phyloP scores from a whole-genome alignment of 2,797 vertebrate species.

The Acanthurus tractus region DNA sequence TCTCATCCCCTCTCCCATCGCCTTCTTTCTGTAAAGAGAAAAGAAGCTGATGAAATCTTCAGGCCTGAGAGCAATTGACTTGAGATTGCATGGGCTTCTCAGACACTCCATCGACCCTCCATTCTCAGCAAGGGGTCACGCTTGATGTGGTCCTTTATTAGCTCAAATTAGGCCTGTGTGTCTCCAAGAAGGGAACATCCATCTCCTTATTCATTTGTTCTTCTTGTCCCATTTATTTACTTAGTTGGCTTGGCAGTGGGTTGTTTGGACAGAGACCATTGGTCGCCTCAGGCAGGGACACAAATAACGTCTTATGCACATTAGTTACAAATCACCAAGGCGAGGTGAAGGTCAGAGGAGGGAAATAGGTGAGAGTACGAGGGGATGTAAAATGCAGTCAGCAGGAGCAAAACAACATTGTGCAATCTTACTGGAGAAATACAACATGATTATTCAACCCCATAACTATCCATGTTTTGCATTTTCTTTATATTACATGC shows the following conservation, averaged over 20 bases:
- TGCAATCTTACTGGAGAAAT: constrained; percentile 4
- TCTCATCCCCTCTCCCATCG: constrained; percentile 20
- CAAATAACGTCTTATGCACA: constrained; percentile 74
- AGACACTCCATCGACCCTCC: constrained; percentile 70
- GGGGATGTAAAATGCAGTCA: constrained; percentile 16
- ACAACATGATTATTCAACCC: neutral
- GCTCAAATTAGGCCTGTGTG: constrained; percentile 79
- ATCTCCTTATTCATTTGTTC: constrained; percentile 78
- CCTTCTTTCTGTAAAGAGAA: constrained; percentile 50
- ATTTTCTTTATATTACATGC: no score
- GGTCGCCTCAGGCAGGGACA: constrained; percentile 59
- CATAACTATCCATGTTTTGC: neutral
- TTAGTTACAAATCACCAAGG: constrained; percentile 74
- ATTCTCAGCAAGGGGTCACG: constrained; percentile 68
- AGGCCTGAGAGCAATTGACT: constrained; percentile 73
- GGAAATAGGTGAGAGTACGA: constrained; percentile 40
- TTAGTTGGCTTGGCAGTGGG: constrained; percentile 63
- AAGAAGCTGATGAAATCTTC: constrained; percentile 67
- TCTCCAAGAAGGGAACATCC: constrained; percentile 73
- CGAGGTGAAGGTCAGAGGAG: constrained; percentile 63
- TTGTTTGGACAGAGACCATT: constrained; percentile 69
- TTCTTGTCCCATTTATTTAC: constrained; percentile 78
- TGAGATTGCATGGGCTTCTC: constrained; percentile 66
- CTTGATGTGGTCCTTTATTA: constrained; percentile 80
- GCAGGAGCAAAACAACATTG: neutral